These are phyloP conservation scores for Mirza zaza DNA, from an alignment of 2,113 vertebrate species.

Conservation along the genomic window DNA sequence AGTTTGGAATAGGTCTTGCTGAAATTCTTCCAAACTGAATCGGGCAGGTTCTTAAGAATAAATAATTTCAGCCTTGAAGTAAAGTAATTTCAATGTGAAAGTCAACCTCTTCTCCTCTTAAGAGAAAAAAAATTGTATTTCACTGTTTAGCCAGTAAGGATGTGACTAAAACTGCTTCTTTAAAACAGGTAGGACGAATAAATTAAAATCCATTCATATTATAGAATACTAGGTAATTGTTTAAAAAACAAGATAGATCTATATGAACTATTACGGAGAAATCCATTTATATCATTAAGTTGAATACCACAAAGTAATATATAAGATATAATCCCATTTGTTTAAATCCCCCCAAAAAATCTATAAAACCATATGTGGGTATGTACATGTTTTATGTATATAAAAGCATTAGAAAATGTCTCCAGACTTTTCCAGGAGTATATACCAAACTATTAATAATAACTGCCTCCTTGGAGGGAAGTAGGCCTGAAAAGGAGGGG, in stretches of 20 bases:
- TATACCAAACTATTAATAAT: neutral
- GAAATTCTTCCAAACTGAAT: neutral
- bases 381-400: too few relatives aligned
- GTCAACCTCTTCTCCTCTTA: neutral
- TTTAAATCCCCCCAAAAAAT: neutral
- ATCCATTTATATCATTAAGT: neutral
- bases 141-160: neutral
- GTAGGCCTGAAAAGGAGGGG: neutral
- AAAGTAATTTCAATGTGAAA: neutral
- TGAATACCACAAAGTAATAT: too few relatives aligned
- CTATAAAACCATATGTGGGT: neutral
- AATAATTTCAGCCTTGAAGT: neutral
- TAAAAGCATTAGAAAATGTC: neutral
- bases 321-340: neutral
- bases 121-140: neutral
- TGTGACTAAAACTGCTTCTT: neutral
- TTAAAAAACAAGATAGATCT: neutral
- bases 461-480: neutral
- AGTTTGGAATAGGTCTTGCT: neutral
- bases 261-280: neutral
- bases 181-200: neutral
- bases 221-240: neutral
- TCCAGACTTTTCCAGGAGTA: neutral
- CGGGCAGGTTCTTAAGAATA: neutral
- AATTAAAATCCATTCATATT: neutral